Conservation (phyloP, 2,888 invertebrate genomes). For the Lamellibrachia satsuma region DNA sequence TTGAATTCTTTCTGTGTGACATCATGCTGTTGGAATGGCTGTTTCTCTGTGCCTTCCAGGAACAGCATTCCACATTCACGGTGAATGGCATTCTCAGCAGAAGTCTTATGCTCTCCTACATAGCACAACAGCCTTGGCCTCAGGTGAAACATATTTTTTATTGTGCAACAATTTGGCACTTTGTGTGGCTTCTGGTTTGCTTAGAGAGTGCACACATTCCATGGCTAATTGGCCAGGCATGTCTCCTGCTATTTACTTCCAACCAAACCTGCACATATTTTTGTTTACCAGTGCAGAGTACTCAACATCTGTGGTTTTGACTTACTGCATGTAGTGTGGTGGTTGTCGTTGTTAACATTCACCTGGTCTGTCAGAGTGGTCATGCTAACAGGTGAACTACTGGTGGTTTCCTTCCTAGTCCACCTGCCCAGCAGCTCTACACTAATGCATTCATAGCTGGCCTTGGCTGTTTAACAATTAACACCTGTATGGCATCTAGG, state of each 20-base stretch:
- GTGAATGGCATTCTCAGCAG: slow-evolving; percentile 13
- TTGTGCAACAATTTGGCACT: slow-evolving; percentile 17
- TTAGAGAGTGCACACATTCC: background rate
- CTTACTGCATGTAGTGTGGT: background rate
- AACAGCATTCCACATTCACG: background rate
- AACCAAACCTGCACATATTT: background rate
- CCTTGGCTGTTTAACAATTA: background rate
- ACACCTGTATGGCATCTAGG: background rate
- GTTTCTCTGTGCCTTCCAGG: background rate
- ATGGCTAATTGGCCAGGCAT: background rate
- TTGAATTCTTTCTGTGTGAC: background rate
- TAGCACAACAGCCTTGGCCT: background rate
- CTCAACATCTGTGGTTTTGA: background rate
- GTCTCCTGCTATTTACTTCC: background rate
- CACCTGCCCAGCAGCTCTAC: background rate
- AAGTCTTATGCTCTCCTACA: background rate
- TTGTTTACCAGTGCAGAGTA: background rate
- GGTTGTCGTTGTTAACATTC: background rate
- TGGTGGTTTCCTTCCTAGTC: background rate
- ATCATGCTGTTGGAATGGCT: background rate
- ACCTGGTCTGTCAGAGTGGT: background rate
- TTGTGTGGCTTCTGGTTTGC: slow-evolving; percentile 17
- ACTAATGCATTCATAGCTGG: background rate
- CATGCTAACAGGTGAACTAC: background rate
- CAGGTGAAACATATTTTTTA: background rate